phyloP scores from a whole-genome alignment of 2,888 invertebrate genomes.

The Caenorhabditis plicata region DNA sequence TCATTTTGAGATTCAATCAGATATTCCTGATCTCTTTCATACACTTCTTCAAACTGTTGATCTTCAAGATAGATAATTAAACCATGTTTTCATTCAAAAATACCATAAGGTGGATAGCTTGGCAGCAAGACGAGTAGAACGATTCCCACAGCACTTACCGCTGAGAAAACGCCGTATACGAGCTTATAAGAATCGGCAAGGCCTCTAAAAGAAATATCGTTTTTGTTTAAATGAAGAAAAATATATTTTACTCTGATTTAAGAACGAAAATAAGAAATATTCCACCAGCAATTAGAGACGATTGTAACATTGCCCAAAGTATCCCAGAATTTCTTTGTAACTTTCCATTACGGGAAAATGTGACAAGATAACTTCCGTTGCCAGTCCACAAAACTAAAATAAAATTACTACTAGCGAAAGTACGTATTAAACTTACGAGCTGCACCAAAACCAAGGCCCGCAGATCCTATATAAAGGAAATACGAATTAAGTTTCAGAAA shows the following conservation, averaged over 20 bases:
- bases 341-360: constrained; percentile 33
- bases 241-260: constrained; percentile 9
- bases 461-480: constrained; percentile 42
- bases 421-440: constrained; percentile 27
- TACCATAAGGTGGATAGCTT: constrained; percentile 14
- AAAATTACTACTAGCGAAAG: background rate
- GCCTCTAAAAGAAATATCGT: constrained; percentile 22
- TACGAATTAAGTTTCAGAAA: constrained; percentile 48
- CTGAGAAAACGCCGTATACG: constrained; percentile 35
- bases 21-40: constrained; percentile 4
- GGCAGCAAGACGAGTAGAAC: constrained; percentile 27
- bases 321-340: constrained; percentile 43
- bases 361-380: constrained; percentile 38
- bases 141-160: constrained; percentile 25
- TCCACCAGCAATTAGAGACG: constrained; percentile 35
- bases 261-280: constrained; percentile 23
- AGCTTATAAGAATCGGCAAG: constrained; percentile 22
- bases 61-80: background rate
- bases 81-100: background rate
- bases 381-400: constrained; percentile 49
- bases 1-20: too few species aligned
- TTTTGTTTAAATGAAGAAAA: background rate
- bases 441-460: constrained; percentile 54
- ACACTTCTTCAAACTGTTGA: constrained; percentile 1
- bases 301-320: constrained; percentile 49